These are phyloP conservation scores for Dicyrtoma fusca DNA, from an alignment of 2,888 invertebrate genomes.

Conservation along the genomic window DNA sequence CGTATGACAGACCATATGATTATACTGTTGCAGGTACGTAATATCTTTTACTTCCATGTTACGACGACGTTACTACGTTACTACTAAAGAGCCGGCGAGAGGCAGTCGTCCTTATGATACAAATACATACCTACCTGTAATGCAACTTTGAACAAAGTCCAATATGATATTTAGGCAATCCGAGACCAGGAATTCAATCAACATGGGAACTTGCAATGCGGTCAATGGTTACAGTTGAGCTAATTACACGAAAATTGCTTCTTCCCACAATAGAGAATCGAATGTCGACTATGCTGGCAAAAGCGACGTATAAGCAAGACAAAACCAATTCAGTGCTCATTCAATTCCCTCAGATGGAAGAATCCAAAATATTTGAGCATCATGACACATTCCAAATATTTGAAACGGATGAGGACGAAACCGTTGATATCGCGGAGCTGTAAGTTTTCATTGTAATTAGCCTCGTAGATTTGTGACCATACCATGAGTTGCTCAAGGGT, in stretches of 20 bases:
- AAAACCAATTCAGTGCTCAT: neutral
- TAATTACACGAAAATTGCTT: conserved; percentile 26
- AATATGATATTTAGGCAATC: conserved; percentile 13
- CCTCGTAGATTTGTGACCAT: too few relatives aligned
- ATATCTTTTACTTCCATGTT: too few relatives aligned
- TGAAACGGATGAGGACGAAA: conserved; percentile 11
- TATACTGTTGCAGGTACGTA: conserved; percentile 13
- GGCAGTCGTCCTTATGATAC: too few relatives aligned
- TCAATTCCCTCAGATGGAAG: conserved; percentile 15
- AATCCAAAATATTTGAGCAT: conserved; percentile 20
- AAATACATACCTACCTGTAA: too few relatives aligned
- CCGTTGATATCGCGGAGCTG: conserved; percentile 8
- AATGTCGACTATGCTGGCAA: neutral
- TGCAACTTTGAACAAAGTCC: too few relatives aligned
- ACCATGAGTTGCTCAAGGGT: too few relatives aligned
- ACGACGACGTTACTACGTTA: too few relatives aligned
- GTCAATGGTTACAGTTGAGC: conserved; percentile 22
- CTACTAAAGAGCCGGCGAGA: too few relatives aligned
- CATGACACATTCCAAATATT: conserved; percentile 33
- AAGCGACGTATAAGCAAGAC: neutral
- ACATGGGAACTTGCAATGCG: conserved; percentile 31
- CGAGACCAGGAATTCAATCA: neutral
- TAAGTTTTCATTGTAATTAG: too few relatives aligned
- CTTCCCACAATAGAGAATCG: conserved; percentile 11
- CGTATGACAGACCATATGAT: neutral